phyloP scores from a whole-genome alignment of 2,113 vertebrate species.

The Conger conger region DNA sequence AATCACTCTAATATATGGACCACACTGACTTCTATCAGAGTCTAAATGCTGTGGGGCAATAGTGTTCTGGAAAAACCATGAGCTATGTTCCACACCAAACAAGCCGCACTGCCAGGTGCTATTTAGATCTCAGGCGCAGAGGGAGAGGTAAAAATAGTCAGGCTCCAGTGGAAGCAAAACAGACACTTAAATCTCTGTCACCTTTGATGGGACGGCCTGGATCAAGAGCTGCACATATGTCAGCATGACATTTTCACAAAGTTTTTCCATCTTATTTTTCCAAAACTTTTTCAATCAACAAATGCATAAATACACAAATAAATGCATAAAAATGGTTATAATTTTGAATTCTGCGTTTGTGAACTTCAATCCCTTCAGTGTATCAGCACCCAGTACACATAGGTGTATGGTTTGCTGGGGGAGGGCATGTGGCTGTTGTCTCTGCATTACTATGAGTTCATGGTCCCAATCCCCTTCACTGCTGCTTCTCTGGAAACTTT shows the following conservation, averaged over 20 bases:
- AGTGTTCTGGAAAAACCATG: not conserved
- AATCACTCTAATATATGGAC: not conserved
- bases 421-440: not conserved
- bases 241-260: not conserved
- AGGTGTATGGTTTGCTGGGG: not conserved
- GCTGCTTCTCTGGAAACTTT: not conserved
- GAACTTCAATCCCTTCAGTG: not conserved
- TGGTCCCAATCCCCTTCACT: not conserved
- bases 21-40: not conserved
- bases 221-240: not conserved
- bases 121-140: constrained; percentile 41
- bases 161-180: not conserved
- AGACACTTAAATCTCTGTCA: constrained; percentile 16
- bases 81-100: not conserved
- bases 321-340: not conserved
- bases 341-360: not conserved
- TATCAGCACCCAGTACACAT: not conserved
- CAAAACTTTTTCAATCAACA: not conserved
- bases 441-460: not conserved
- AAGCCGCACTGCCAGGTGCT: constrained; percentile 33
- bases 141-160: constrained; percentile 43
- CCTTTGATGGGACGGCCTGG: not conserved
- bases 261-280: not conserved
- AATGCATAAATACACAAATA: not conserved
- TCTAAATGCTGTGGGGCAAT: not conserved